Evolutionary conservation across 2,113 vertebrate genomes (phyloP), one percentile per base, ranked within the genome.

Genomic region (Melanerpes formicivorus): DNA sequence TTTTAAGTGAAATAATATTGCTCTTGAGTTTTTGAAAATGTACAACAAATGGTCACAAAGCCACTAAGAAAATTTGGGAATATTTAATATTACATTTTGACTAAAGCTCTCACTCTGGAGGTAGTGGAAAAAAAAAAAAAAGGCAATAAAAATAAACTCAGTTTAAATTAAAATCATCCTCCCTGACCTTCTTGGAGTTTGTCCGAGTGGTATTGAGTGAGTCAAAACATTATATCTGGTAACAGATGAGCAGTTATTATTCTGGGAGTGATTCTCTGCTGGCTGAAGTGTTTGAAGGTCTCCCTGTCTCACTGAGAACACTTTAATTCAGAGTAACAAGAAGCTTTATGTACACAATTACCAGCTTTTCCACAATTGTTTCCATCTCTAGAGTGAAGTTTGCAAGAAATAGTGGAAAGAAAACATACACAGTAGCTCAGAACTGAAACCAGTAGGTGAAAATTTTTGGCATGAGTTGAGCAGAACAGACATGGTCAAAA

Each of bases 261-360:
- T 11, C 42, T 80, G 67, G 44, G 16, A 55, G 11, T 13, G 12
- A 90, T 75, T 89, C 32, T 85, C 54, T 32, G 6, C 14, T 75
- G 26, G 48, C 29, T 95, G n/a, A 95, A 67, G 19, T 50, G 23
- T 77, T 82, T 78, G 72, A 52, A 89, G 70, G 56, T 59, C 32
- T 27, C 42, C 48, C 46, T 74, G 60, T 70, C 62, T 84, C 48
- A 48, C 56, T 40, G 25, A 90, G 29, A 82, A 48, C 34, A 77
- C 58, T 92, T 90, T 60, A 89, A 77, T 84, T 87, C 37, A 54
- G 60, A 87, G 48, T 15, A 83, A 74, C 15, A 32, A 46, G 76
- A 92, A 96, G 44, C 65, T 91, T 91, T 78, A 90, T 77, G 79
- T 65, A 18, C 30, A 82, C 17, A 70, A 66, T 88, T 84, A 73